Percentiles rank a stretch among this genome's conserved stretches.
phyloP scores from a whole-genome alignment of 1,140 invertebrate genomes.

The Melitaea cinxia region DNA sequence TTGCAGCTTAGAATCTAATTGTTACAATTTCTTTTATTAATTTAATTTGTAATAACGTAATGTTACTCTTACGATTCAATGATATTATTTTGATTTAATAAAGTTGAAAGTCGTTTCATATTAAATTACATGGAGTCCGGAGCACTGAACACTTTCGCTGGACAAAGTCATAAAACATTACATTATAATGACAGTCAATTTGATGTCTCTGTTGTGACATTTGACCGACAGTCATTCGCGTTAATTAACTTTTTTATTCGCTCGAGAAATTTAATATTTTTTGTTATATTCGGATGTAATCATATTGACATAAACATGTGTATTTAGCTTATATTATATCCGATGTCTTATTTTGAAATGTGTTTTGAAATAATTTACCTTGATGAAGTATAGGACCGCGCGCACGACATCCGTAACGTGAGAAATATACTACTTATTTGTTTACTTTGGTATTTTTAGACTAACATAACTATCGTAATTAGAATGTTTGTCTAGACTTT shows the following conservation, averaged over 20 bases:
- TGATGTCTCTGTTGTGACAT: constrained; percentile 45
- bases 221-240: constrained; percentile 35
- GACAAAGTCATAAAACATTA: constrained; percentile 51
- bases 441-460: background rate
- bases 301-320: constrained; percentile 16
- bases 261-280: constrained; percentile 26
- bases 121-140: background rate
- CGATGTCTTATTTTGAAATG: constrained; percentile 7
- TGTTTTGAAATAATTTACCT: constrained; percentile 15
- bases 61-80: constrained; percentile 17
- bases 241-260: constrained; percentile 27
- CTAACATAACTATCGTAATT: background rate
- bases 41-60: background rate
- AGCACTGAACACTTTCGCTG: constrained; percentile 53
- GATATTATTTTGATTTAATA: constrained; percentile 4
- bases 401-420: background rate
- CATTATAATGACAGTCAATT: constrained; percentile 54
- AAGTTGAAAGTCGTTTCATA: background rate
- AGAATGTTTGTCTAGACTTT: background rate
- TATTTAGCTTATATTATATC: constrained; percentile 9
- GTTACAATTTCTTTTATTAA: constrained; percentile 1
- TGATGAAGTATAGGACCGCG: background rate
- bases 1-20: constrained; percentile 39
- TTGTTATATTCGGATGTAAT: too few species aligned
- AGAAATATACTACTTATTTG: background rate